Evolutionary conservation across 2,113 vertebrate species (phyloP).

Genomic region (Morphnarchus princeps): DNA sequence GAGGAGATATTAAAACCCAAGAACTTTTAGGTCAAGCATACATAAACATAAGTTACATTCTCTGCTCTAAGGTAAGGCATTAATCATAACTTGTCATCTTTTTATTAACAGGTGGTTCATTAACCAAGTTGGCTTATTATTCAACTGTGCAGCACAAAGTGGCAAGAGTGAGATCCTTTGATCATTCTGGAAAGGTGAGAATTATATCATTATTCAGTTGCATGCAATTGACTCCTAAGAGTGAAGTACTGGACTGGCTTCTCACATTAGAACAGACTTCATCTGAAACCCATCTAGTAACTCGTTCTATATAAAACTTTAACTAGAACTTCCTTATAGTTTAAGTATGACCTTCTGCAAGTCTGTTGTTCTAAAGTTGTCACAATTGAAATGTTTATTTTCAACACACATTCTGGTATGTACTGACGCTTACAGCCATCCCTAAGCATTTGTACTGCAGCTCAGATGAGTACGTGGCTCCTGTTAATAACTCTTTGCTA

Average conservation of each 20-base stretch:
- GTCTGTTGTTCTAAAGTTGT: background rate
- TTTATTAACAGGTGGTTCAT: constrained; percentile 84
- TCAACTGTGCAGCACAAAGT: constrained; percentile 99
- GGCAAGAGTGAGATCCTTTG: constrained; percentile 93
- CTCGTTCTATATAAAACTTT: background rate
- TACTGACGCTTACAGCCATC: background rate
- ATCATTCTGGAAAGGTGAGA: constrained; percentile 87
- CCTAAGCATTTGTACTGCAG: background rate
- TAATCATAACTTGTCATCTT: background rate
- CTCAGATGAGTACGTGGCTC: background rate
- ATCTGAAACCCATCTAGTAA: background rate
- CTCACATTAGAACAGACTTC: background rate
- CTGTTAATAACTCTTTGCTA: background rate
- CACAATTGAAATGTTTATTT: background rate
- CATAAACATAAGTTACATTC: background rate
- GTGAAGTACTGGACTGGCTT: background rate
- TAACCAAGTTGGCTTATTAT: constrained; percentile 97
- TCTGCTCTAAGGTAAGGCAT: background rate
- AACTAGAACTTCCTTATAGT: background rate
- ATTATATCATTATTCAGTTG: background rate
- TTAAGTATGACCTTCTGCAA: background rate
- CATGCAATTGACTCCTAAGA: fast-evolving
- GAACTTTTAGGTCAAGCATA: background rate
- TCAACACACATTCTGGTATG: background rate
- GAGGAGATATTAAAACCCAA: background rate